Evolutionary conservation across 1,140 invertebrate species (phyloP), one percentile per base, ranked within the genome.

Genomic region (Drosophila willistoni): DNA sequence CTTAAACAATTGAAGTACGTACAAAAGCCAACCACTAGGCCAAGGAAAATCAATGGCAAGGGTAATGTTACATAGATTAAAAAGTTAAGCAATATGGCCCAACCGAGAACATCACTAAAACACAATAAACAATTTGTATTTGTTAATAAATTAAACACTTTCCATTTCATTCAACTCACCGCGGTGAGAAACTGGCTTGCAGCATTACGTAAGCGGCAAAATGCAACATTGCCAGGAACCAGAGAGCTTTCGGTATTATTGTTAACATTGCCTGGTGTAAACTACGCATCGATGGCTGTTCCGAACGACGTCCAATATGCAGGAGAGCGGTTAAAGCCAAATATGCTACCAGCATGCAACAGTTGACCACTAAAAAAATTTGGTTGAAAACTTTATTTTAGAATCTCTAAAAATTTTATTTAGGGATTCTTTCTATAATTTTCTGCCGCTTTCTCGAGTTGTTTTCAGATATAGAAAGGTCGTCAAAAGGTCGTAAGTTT

Each of bases 31-130:
- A 96, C 91, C 81, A 72, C 63, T 12, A 89, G 29, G 73, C 92
- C 72, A 90, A 90, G 33, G 94, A 95, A 94, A 7, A 94, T 92
- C 1, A 97, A 89, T 22, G 95, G 93, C 51, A 98, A 93, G 0
- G 97, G 97, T 68, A 98, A 90, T 1, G 96, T 96, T 39, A 97
- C 96, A 90, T 96, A 95, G n/a, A 96, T 94, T n/a, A 97, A 93
- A 85, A 97, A 98, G 71, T 96, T 95, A 57, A 97, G 91, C n/a
- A 98, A 92, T 47, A 97, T 92, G 14, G 96, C 94, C 96, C 96
- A 97, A 22, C 95, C 96, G 0, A 98, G 93, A 54, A 86, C 61
- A 59, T 92, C 91, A 33, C 91, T 92, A 36, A 36, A 17, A 17
- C 4, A 47, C 17, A 29, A 33, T 19, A 56, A n/a, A 55, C 7